Conservation (phyloP, 2,888 invertebrate species). For the Callimorpha dominula region DNA sequence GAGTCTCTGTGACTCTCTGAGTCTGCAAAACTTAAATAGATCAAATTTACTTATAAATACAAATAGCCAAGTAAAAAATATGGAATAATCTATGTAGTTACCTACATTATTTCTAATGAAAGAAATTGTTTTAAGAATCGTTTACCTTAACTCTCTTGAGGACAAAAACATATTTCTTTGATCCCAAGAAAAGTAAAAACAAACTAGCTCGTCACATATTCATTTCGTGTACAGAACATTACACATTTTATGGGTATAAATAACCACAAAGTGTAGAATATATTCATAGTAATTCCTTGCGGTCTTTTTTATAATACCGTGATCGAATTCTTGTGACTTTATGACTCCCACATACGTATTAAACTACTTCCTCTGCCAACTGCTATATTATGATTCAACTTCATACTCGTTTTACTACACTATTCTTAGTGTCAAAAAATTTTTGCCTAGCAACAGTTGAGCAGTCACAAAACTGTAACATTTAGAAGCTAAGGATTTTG, state of each 20-base stretch:
- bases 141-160: neutral
- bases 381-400: neutral
- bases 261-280: neutral
- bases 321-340: neutral
- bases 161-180: slow-evolving; percentile 7
- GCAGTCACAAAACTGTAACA: too few relatives aligned
- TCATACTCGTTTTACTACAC: too few relatives aligned
- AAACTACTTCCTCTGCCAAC: neutral
- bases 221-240: neutral
- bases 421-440: neutral
- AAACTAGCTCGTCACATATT: neutral
- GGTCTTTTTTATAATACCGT: neutral
- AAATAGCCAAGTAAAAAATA: neutral
- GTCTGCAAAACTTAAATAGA: too few relatives aligned
- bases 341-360: neutral
- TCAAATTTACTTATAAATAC: too few relatives aligned
- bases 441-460: neutral
- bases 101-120: neutral
- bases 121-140: neutral
- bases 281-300: neutral
- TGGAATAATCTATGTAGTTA: neutral
- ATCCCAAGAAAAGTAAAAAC: neutral
- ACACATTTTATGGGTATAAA: neutral
- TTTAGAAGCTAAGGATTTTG: too few relatives aligned
- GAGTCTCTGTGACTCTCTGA: too few relatives aligned